These are phyloP conservation scores for Odontamblyopus lacepedii DNA, from an alignment of 2,797 vertebrate genomes.

Conservation along the genomic window DNA sequence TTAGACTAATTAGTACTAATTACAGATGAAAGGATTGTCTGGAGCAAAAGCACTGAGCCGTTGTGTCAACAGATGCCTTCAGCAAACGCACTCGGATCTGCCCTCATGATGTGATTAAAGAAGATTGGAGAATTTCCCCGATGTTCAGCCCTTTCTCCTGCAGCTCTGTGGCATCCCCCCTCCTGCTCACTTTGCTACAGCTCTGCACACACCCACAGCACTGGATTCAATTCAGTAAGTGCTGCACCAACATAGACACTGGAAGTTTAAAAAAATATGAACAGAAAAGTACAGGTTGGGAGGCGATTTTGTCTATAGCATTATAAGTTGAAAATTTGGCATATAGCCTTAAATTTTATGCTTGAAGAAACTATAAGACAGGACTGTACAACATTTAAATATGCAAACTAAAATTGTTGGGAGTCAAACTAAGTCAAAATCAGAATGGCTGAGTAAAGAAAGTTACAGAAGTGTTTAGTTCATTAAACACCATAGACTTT, in stretches of 20 bases:
- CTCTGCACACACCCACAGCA: constrained; percentile 14
- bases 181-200: not conserved
- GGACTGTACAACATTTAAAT: not conserved
- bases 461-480: not conserved
- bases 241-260: not conserved
- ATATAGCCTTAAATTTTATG: not conserved
- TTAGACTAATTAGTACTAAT: constrained; percentile 78
- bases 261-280: not conserved
- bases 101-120: constrained; percentile 61
- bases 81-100: constrained; percentile 60
- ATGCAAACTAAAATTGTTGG: not conserved
- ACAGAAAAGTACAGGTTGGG: not conserved
- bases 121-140: constrained; percentile 29
- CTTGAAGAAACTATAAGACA: not conserved
- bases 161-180: constrained; percentile 12
- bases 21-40: constrained; percentile 70
- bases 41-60: constrained; percentile 52
- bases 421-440: not conserved
- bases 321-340: not conserved
- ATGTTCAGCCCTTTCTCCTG: constrained; percentile 15
- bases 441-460: not conserved
- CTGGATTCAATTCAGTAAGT: constrained; percentile 21
- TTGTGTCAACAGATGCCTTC: constrained; percentile 73
- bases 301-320: not conserved
- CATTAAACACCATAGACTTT: not conserved